These are phyloP conservation scores for Enteromius afrohamiltoni DNA, from an alignment of 2,797 vertebrate genomes.

Conservation along the genomic window DNA sequence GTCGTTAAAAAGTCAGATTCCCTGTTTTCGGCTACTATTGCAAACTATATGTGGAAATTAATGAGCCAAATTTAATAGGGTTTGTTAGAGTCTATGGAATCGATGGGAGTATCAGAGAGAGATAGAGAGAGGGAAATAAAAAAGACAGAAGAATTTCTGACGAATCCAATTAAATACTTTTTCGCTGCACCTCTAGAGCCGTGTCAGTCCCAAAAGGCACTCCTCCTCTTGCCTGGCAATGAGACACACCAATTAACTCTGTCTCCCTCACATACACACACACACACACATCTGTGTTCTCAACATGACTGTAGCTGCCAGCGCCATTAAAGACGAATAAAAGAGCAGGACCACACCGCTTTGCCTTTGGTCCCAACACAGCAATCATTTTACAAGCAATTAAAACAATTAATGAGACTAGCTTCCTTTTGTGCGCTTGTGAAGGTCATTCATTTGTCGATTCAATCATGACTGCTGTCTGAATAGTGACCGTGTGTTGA, in stretches of 20 bases:
- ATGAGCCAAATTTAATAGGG: conserved; percentile 33
- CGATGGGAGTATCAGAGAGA: neutral
- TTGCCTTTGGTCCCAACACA: conserved; percentile 39
- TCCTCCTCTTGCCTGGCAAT: conserved; percentile 41
- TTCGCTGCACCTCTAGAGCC: conserved; percentile 63
- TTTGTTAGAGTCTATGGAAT: conserved; percentile 16
- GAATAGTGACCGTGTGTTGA: conserved; percentile 34
- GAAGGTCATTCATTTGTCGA: conserved; percentile 11
- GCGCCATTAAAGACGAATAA: conserved; percentile 53
- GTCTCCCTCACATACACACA: conserved; percentile 14
- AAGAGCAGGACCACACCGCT: conserved; percentile 39
- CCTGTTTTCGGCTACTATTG: conserved; percentile 1
- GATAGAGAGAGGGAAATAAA: conserved; percentile 15
- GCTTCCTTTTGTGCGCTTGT: neutral
- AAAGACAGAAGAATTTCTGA: conserved; percentile 43
- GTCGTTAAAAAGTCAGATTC: conserved; percentile 11
- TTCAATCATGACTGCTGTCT: conserved; percentile 33
- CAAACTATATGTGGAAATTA: conserved; percentile 11
- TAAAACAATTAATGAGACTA: conserved; percentile 48
- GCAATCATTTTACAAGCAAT: conserved; percentile 56
- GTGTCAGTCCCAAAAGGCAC: conserved; percentile 64
- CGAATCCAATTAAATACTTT: conserved; percentile 68
- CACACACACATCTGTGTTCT: conserved; percentile 39
- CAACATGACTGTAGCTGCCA: conserved; percentile 46
- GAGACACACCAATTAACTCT: conserved; percentile 63